Evolutionary conservation across 2,113 vertebrate species (phyloP).

Genomic region (Neodon shergylaensis): DNA sequence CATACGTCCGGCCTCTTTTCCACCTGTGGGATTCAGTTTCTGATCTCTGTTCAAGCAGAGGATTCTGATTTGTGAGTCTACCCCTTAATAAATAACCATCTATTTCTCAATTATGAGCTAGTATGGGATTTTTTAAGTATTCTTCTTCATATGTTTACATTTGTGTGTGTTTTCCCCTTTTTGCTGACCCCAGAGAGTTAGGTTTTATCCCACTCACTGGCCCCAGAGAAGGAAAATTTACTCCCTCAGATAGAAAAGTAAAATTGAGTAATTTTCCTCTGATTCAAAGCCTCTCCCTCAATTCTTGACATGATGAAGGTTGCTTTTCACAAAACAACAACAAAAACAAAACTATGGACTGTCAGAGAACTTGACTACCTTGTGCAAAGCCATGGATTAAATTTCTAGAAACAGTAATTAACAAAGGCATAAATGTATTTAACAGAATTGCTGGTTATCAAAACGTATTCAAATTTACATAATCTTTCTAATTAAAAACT

Average conservation of each 20-base stretch:
- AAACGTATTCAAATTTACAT: not conserved
- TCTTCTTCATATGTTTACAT: too few relatives aligned
- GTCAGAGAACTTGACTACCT: too few relatives aligned
- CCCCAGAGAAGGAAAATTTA: not conserved
- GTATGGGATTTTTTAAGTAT: too few relatives aligned
- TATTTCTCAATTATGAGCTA: too few relatives aligned
- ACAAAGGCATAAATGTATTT: not conserved
- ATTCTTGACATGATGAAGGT: not conserved
- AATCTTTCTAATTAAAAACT: not conserved
- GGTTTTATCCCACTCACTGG: not conserved
- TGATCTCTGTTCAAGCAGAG: too few relatives aligned
- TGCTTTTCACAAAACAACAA: not conserved
- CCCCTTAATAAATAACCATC: too few relatives aligned
- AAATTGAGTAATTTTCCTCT: not conserved
- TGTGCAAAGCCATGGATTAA: not conserved
- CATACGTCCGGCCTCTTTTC: too few relatives aligned
- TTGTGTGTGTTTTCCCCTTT: not conserved
- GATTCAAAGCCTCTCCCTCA: not conserved
- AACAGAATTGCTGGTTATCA: not conserved
- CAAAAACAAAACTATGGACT: not conserved
- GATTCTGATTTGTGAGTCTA: too few relatives aligned
- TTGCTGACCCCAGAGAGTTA: not conserved
- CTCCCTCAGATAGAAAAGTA: not conserved
- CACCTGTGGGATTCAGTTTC: too few relatives aligned
- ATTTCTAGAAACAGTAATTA: not conserved